Conservation (phyloP, 1,140 invertebrate genomes). For the Drosophila obscura region DNA sequence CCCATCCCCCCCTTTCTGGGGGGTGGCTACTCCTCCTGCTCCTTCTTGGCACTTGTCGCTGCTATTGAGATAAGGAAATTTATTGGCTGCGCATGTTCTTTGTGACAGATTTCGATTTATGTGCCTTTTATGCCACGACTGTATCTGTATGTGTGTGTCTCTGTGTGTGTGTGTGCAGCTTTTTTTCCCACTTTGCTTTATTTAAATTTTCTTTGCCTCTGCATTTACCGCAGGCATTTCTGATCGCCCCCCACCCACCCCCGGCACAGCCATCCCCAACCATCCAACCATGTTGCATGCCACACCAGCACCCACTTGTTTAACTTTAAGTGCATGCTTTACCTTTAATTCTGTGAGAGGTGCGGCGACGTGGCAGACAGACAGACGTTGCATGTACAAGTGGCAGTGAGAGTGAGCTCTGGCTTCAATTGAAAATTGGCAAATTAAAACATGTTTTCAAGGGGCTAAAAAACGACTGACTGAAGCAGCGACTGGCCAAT, state of each 20-base stretch:
- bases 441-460: slow-evolving; percentile 24
- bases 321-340: slow-evolving; percentile 35
- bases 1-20: slow-evolving; percentile 16
- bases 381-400: slow-evolving; percentile 22
- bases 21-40: slow-evolving; percentile 29
- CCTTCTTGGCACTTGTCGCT: slow-evolving; percentile 79
- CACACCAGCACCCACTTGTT: slow-evolving; percentile 1
- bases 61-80: slow-evolving; percentile 83
- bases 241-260: neutral
- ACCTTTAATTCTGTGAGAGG: slow-evolving; percentile 20
- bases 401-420: slow-evolving; percentile 5
- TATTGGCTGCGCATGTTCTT: slow-evolving; percentile 82
- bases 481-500: neutral
- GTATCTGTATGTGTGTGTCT: slow-evolving; percentile 34
- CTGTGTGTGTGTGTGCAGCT: slow-evolving; percentile 43
- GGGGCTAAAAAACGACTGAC: no score
- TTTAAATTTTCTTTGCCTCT: slow-evolving; percentile 72
- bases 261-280: neutral
- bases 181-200: slow-evolving; percentile 49
- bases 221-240: slow-evolving; percentile 36
- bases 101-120: slow-evolving; percentile 83
- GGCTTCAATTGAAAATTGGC: slow-evolving; percentile 39
- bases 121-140: slow-evolving; percentile 67
- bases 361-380: neutral
- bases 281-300: no score